Evolutionary conservation across 1,140 invertebrate genomes (phyloP).

Genomic region (Drosophila watanabei): DNA sequence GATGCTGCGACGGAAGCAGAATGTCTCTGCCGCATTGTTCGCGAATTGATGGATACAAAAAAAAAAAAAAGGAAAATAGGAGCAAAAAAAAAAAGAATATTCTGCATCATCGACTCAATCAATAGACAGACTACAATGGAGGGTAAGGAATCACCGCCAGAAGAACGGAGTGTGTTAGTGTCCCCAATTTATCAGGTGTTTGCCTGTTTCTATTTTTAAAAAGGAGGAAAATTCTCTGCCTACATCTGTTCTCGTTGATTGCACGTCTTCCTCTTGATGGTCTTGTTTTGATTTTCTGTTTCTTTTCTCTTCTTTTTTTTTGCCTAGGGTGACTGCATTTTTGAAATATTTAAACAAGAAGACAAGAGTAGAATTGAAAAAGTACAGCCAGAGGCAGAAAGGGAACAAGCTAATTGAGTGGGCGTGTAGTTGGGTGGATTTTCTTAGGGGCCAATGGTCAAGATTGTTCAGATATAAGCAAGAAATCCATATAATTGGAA

Average conservation of each 20-base stretch:
- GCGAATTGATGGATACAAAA: constrained; percentile 26
- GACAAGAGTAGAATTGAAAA: constrained; percentile 20
- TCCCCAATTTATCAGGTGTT: constrained; percentile 81
- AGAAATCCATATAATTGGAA: background rate
- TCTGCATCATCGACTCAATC: constrained; percentile 53
- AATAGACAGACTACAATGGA: constrained; percentile 27
- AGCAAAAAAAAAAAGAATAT: constrained; percentile 3
- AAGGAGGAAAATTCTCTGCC: constrained; percentile 23
- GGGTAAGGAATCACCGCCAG: background rate
- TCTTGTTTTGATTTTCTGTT: constrained; percentile 5
- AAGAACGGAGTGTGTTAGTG: constrained; percentile 25
- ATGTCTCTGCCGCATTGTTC: constrained; percentile 44
- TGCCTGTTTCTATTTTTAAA: constrained; percentile 54
- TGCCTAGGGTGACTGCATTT: constrained; percentile 58
- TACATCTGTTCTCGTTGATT: constrained; percentile 44
- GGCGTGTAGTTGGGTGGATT: constrained; percentile 33
- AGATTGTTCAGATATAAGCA: background rate
- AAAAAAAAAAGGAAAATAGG: background rate
- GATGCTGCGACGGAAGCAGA: constrained; percentile 34
- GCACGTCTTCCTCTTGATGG: constrained; percentile 5
- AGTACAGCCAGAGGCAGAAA: constrained; percentile 3
- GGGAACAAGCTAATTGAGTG: constrained; percentile 23
- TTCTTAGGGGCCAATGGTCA: constrained; percentile 19
- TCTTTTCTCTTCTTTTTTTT: constrained; percentile 2
- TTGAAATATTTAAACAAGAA: constrained; percentile 66